Evolutionary conservation across 2,888 invertebrate genomes (phyloP).

Genomic region (Chelonus formosanus): DNA sequence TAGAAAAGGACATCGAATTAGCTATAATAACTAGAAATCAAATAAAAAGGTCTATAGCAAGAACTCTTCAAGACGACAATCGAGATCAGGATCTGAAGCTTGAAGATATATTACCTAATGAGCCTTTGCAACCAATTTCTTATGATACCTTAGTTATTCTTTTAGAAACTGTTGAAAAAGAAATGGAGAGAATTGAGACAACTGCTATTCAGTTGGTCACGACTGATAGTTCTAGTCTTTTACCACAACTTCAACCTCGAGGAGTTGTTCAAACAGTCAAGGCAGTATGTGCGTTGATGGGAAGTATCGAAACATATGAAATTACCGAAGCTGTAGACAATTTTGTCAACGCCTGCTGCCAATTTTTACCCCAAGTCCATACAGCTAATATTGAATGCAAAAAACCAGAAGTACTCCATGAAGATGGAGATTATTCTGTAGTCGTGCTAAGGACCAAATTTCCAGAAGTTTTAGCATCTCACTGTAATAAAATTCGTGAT

Average conservation of each 20-base stretch:
- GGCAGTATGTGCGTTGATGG: conserved; percentile 88
- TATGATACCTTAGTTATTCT: conserved; percentile 87
- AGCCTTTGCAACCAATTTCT: conserved; percentile 77
- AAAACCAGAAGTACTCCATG: conserved; percentile 73
- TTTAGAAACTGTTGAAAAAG: conserved; percentile 83
- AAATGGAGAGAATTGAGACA: conserved; percentile 79
- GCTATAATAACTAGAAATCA: conserved; percentile 68
- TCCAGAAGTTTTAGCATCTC: conserved; percentile 71
- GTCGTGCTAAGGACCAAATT: conserved; percentile 70
- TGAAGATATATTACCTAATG: conserved; percentile 82
- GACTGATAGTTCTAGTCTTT: conserved; percentile 55
- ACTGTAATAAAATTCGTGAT: conserved; percentile 78
- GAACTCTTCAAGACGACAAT: conserved; percentile 85
- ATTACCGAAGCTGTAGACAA: conserved; percentile 80
- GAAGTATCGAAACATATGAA: conserved; percentile 88
- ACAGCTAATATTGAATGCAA: conserved; percentile 62
- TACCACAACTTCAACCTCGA: conserved; percentile 70
- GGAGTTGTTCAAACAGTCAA: conserved; percentile 90
- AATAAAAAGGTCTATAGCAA: conserved; percentile 75
- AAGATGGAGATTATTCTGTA: conserved; percentile 76
- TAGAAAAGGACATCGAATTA: conserved; percentile 87
- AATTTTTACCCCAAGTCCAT: conserved; percentile 63
- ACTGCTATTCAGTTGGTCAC: conserved; percentile 67
- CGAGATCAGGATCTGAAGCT: conserved; percentile 78
- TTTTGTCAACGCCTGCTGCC: conserved; percentile 71